Evolutionary conservation across 2,113 vertebrate species (phyloP).

Genomic region (Serinus canaria): DNA sequence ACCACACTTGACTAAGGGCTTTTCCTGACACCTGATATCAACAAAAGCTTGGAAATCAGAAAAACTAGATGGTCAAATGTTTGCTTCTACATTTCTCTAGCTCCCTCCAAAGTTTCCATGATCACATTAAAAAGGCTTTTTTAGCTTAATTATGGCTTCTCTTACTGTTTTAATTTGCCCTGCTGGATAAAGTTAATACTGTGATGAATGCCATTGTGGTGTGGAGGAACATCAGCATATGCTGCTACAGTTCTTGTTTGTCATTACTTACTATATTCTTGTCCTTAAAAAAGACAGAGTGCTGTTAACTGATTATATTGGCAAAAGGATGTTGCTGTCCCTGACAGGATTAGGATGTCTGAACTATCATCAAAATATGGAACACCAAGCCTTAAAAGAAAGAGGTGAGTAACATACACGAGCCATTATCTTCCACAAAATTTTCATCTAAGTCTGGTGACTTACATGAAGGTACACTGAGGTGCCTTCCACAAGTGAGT

Average conservation of each 20-base stretch:
- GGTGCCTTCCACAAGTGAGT: neutral
- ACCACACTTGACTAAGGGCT: accelerated
- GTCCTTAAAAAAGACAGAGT: neutral
- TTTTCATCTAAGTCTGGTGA: neutral
- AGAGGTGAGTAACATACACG: neutral
- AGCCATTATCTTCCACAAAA: neutral
- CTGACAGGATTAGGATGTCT: neutral
- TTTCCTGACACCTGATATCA: neutral
- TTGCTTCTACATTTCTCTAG: neutral
- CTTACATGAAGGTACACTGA: neutral
- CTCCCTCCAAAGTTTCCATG: neutral
- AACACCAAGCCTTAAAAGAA: neutral
- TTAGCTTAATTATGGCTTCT: neutral
- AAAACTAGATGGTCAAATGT: neutral
- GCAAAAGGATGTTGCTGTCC: neutral
- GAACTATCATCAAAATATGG: neutral
- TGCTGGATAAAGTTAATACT: neutral
- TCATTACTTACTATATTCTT: neutral
- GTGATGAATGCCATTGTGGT: neutral
- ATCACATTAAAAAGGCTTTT: neutral
- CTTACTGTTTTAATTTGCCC: neutral
- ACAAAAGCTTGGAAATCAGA: neutral
- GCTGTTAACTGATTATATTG: neutral
- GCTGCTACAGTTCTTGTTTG: neutral
- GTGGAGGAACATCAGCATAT: neutral